Evolutionary conservation across 2,797 vertebrate genomes (phyloP).

Genomic region (Gouania willdenowi): DNA sequence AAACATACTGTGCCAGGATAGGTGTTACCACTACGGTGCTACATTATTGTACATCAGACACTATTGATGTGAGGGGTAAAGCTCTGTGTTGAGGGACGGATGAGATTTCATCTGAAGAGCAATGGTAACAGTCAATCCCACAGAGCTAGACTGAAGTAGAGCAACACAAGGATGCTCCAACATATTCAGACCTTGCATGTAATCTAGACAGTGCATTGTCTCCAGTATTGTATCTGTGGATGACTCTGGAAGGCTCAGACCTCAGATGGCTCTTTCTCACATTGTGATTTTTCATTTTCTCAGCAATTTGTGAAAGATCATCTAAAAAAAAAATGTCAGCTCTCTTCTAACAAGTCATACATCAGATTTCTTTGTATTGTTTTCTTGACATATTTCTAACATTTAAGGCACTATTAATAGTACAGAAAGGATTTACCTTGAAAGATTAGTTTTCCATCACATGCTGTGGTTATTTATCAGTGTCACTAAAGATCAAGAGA

Average conservation of each 20-base stretch:
- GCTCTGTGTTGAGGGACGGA: constrained; percentile 3
- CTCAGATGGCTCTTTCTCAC: constrained; percentile 14
- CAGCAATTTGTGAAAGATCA: constrained; percentile 29
- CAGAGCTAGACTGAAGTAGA: constrained; percentile 44
- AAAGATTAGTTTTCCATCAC: constrained; percentile 1
- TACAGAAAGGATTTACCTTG: constrained; percentile 5
- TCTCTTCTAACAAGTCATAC: constrained; percentile 19
- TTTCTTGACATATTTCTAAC: background rate
- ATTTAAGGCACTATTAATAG: constrained; percentile 1
- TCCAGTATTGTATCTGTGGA: constrained; percentile 43
- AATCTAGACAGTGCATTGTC: constrained; percentile 61
- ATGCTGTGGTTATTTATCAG: constrained; percentile 12
- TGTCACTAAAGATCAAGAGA: constrained; percentile 6
- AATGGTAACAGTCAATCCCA: constrained; percentile 50
- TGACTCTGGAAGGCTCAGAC: constrained; percentile 50
- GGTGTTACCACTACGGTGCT: too few relatives aligned
- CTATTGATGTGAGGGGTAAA: too few relatives aligned
- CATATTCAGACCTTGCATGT: constrained; percentile 62
- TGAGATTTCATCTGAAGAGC: constrained; percentile 27
- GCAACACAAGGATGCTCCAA: constrained; percentile 54
- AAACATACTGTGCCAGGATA: too few relatives aligned
- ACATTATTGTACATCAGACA: too few relatives aligned
- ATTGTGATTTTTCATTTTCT: constrained; percentile 22
- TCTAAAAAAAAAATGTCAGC: too few relatives aligned
- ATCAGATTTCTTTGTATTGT: constrained; percentile 26